Percentiles rank a stretch among this genome's conserved stretches.
Evolutionary conservation across 2,888 invertebrate species (phyloP).

Genomic region (Drosophila birchii): DNA sequence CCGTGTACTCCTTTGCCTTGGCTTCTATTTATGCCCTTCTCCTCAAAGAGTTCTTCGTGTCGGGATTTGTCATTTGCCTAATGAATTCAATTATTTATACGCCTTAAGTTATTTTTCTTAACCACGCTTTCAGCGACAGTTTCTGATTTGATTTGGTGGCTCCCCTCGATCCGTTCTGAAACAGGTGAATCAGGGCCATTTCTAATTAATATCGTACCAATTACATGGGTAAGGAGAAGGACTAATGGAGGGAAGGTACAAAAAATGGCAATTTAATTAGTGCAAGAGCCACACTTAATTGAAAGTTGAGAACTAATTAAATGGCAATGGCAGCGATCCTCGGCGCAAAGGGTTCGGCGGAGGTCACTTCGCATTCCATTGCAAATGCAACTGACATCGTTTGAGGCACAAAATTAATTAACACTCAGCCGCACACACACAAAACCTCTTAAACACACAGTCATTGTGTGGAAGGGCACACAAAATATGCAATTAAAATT

Average conservation of each 20-base stretch:
- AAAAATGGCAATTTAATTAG: conserved; percentile 83
- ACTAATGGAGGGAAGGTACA: conserved; percentile 17
- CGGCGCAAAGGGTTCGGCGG: conserved; percentile 6
- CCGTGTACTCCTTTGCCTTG: conserved; percentile 31
- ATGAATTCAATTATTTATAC: conserved; percentile 84
- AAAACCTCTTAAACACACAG: conserved; percentile 15
- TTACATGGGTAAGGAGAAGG: conserved; percentile 51
- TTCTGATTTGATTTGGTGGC: conserved; percentile 59
- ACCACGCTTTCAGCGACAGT: conserved; percentile 17
- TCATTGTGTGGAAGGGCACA: conserved; percentile 46
- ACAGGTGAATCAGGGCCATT: conserved; percentile 39
- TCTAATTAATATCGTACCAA: conserved; percentile 78
- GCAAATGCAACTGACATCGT: conserved; percentile 72
- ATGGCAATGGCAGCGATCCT: conserved; percentile 54
- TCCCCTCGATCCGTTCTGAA: conserved; percentile 60
- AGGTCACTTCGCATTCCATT: conserved; percentile 45
- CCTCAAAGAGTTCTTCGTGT: conserved; percentile 50
- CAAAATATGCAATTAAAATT: conserved; percentile 70
- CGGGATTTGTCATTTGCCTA: conserved; percentile 82
- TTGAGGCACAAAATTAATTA: conserved; percentile 76
- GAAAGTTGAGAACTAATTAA: conserved; percentile 76
- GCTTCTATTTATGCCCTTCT: conserved; percentile 16
- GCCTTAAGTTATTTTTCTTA: conserved; percentile 70
- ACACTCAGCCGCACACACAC: conserved; percentile 59
- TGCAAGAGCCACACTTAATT: conserved; percentile 73